Conservation (phyloP, 2,113 vertebrate genomes). For the Thomomys bottae region DNA sequence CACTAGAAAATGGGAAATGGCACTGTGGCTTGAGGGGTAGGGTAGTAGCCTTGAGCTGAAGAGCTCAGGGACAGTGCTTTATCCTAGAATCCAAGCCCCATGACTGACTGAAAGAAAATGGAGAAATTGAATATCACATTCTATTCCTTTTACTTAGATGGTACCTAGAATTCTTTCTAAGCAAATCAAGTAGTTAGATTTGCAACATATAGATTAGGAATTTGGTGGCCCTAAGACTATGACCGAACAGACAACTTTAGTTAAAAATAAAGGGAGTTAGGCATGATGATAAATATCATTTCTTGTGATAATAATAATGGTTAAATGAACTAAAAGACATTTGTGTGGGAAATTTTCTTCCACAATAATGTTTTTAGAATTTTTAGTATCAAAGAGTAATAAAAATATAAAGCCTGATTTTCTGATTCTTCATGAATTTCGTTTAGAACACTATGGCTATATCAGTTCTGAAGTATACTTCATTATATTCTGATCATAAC, state of each 20-base stretch:
- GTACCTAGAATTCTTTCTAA: not conserved
- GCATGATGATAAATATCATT: not conserved
- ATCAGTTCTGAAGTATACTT: constrained; percentile 94
- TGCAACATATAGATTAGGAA: not conserved
- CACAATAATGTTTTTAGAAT: constrained; percentile 97
- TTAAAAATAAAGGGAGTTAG: not conserved
- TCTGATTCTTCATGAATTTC: constrained; percentile 95
- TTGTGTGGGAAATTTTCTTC: constrained; percentile 99
- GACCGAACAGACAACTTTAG: not conserved
- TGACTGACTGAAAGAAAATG: too few relatives aligned
- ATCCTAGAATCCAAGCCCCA: too few relatives aligned
- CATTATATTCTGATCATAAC: constrained; percentile 95
- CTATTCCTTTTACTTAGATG: not conserved
- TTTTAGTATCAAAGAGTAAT: constrained; percentile 95
- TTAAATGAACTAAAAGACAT: constrained; percentile 90
- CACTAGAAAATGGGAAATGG: too few relatives aligned
- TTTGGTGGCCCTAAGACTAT: not conserved
- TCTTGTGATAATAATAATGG: constrained; percentile 61
- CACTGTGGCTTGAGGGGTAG: too few relatives aligned
- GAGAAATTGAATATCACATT: not conserved
- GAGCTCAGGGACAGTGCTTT: too few relatives aligned
- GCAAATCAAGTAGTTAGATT: constrained; percentile 21
- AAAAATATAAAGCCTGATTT: constrained; percentile 96
- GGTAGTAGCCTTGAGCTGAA: too few relatives aligned
- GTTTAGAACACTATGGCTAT: constrained; percentile 93